Base-by-base conservation (phyloP, 1,140 invertebrate genomes). In the Drosophila funebris region DNA sequence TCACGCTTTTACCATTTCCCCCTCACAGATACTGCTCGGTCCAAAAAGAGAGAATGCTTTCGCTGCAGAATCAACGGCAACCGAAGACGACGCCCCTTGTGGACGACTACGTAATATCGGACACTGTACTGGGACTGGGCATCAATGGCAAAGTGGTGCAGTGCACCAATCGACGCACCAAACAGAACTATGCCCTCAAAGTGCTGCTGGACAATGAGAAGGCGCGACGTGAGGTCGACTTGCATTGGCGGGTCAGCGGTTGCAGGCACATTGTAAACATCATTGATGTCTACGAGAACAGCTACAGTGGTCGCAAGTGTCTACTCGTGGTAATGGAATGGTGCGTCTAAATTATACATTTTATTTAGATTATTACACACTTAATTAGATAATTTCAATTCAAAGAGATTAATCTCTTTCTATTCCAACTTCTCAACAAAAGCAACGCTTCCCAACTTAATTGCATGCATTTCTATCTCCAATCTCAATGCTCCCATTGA, bases 311-410 rank as follows among this genome's bases (percentile, higher is more conserved):
- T 3, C 96, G 96, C 71, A 96, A 96, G 90, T 99, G 98, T 93
- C 93, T 99, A 3, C 93, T 99, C 6, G 97, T 99, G 39, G 96
- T 99, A 7, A 99, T 99, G 97, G 98, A 99, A 94, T 99, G 98
- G 96, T 97, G 92, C 93, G 93, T 77, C 4, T 29, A 44, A 7
- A 31, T 16, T 18, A 5, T 24, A 62, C n/a, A 37, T 11, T 18
- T 7, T 46, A 54, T 8, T 27, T 6, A 4, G 4, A 27, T 6
- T 27, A 27, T n/a, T n/a, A 27, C 1, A 22, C 22, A 2, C 22
- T 22, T 1, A 22, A 22, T 22, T 22, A 22, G 22, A 22, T 4
- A 22, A 22, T 2, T 22, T 22, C 22, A 22, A 22, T 22, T 4
- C 22, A 4, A 22, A 22, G 4, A 22, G n/a, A n/a, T n/a, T n/a